Base-by-base conservation (phyloP, 2,888 invertebrate genomes). In the Phengaris alcon region DNA sequence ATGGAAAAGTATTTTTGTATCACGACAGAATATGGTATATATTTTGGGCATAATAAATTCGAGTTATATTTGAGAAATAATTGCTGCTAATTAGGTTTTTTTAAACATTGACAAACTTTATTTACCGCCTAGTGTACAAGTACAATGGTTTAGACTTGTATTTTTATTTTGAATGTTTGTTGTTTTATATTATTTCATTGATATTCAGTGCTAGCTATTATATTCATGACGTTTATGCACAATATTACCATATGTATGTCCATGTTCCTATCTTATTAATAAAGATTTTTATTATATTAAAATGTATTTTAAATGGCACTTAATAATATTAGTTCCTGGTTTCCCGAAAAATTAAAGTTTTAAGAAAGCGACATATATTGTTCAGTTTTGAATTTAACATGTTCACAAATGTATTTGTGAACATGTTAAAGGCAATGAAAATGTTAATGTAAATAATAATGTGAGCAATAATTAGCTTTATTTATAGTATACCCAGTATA, bases 231-330 rank as follows among this genome's bases (percentile, higher is more conserved):
- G 48, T 8, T 52, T 52, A 51, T 72, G 72, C 72, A 72, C 72
- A 72, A 72, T 52, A 51, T 52, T 51, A 22, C 13, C 22, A 13
- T 51, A 35, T 52, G 22, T 70, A 35, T 70, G 22, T 70, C 15
- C 12, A 51, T 70, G 70, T 70, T 70, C 70, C 72, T 72, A 72
- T 52, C 2, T 52, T 2, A 72, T 35, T 72, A 72, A 72, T 72
- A 72, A 72, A 72, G 52, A 51, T 22, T 13, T 52, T 51, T 22
- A 12, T 22, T 22, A 46, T 46, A 68, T 35, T 15, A 2, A 52
- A 48, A 52, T 51, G 51, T 70, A 12, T 51, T 70, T 70, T 52
- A 15, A 15, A 12, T 69, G 6, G 1, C 9, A n/a, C 9, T 2
- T 35, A 46, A 44, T 44, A 44, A 68, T 15, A 13, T 13, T n/a